Evolutionary conservation across 1,140 invertebrate species (phyloP), one percentile per base, ranked within the genome.

Genomic region (Akabosia matsudoensis): DNA sequence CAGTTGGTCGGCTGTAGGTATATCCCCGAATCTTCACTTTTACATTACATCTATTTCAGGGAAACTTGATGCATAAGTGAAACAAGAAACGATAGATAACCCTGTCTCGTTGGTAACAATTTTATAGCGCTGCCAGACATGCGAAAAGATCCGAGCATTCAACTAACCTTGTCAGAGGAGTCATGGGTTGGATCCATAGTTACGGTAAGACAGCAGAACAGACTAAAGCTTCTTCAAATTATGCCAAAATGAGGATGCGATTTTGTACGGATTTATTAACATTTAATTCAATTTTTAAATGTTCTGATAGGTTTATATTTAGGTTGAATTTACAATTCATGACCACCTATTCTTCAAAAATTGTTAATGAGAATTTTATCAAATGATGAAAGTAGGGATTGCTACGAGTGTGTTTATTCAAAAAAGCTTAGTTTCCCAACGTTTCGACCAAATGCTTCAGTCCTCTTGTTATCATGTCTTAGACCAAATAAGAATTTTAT

Each of bases 1-100:
- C 24, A 72, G 70, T 45, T 72, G 70, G 70, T 72, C 70, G 18
- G 70, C 70, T 26, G 70, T 72, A 10, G 67, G 67, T 70, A 70
- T 30, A 30, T 70, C 24, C 3, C 33, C 7, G 13, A 3, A 61
- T 61, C 7, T 61, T n/a, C 54, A n/a, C 45, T n/a, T 51, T 51
- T n/a, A 52, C 13, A 52, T 52, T 52, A 14, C 45, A 52, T 14
- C 13, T 14, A 14, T 52, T 52, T 52, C n/a, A n/a, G n/a, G n/a
- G n/a, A n/a, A n/a, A n/a, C n/a, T n/a, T n/a, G n/a, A 18, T 45
- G 37, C 37, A 45, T 45, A 45, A 45, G n/a, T n/a, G n/a, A n/a
- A n/a, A n/a, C n/a, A n/a, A n/a, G n/a, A n/a, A n/a, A n/a, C n/a
- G n/a, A n/a, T n/a, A n/a, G n/a, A n/a, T n/a, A n/a, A n/a, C n/a